Evolutionary conservation across 1,140 invertebrate genomes (phyloP), one percentile per base, ranked within the genome.

Genomic region (Drosophila eugracilis): DNA sequence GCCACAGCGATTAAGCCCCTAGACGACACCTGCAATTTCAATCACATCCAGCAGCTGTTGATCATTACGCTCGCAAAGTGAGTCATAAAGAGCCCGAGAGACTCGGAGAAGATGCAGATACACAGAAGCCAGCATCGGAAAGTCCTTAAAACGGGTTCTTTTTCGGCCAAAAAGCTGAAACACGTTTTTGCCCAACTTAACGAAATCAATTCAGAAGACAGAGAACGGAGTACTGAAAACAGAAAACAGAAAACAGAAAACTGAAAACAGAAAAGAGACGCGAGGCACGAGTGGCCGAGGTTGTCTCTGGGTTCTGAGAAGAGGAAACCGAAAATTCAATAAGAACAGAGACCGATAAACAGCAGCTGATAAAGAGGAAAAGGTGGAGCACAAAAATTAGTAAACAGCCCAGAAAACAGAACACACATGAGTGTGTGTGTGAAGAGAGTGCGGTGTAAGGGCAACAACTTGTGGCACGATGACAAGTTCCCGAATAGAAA

Each of bases 381-480:
- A 85, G 78, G 67, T 55, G 77, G 72, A 69, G 58, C 59, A 83
- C 76, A 62, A 85, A 86, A 86, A 85, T 79, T 86, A 84, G 80
- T 79, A 53, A 67, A 71, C 59, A 63, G 57, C 26, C 32, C 30
- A 1, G 42, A 70, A 65, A 45, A 26, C 42, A 75, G 48, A 76
- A 54, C 36, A 14, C 36, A 14, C 19, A 57, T 41, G 45, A 55
- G 66, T 59, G 32, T 26, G 15, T 17, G 7, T 10, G 1, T 9
- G 14, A 17, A 34, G 44, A 14, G 24, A 24, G 44, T n/a, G 24
- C 14, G 44, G 44, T n/a, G 24, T 50, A 58, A 59, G 36, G 57
- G 34, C 52, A 85, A 79, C 80, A 85, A 84, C 75, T 84, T 84
- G 80, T 85, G 80, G 81, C 80, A 76, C 83, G 62, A 80, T 75